Conservation (phyloP, 2,888 invertebrate genomes). For the Cephus rjabovi region DNA sequence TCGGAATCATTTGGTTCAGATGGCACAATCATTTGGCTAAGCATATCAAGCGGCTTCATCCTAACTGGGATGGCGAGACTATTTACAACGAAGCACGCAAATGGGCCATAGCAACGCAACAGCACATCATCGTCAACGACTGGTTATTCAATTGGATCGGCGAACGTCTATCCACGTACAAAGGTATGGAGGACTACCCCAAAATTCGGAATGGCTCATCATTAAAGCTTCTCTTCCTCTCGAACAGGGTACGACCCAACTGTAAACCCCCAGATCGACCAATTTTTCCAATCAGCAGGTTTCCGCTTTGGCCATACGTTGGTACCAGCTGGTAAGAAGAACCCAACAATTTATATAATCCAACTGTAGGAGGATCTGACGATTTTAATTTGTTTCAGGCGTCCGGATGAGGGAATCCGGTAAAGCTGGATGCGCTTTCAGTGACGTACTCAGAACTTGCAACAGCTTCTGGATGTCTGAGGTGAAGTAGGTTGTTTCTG, state of each 20-base stretch:
- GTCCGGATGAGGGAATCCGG: constrained; percentile 68
- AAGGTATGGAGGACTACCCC: constrained; percentile 29
- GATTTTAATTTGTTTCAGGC: constrained; percentile 35
- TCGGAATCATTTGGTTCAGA: constrained; percentile 70
- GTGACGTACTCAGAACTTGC: constrained; percentile 67
- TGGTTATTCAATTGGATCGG: constrained; percentile 69
- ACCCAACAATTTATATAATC: background rate
- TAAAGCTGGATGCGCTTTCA: constrained; percentile 58
- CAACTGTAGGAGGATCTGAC: background rate
- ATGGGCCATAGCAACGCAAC: constrained; percentile 71
- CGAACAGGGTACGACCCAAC: constrained; percentile 67
- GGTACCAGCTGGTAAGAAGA: constrained; percentile 67
- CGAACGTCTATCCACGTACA: constrained; percentile 45
- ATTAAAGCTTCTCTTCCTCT: background rate
- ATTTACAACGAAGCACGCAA: constrained; percentile 71
- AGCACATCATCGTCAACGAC: constrained; percentile 67
- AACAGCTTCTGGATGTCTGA: constrained; percentile 70
- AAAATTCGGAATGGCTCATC: constrained; percentile 7
- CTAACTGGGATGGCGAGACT: constrained; percentile 67
- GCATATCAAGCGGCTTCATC: constrained; percentile 53
- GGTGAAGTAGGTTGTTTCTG: constrained; percentile 41
- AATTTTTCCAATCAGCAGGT: constrained; percentile 73
- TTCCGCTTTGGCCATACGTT: constrained; percentile 74
- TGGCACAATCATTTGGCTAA: constrained; percentile 70
- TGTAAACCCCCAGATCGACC: constrained; percentile 72